Conservation (phyloP, 2,797 vertebrate species). For the Austrolebias charrua region DNA sequence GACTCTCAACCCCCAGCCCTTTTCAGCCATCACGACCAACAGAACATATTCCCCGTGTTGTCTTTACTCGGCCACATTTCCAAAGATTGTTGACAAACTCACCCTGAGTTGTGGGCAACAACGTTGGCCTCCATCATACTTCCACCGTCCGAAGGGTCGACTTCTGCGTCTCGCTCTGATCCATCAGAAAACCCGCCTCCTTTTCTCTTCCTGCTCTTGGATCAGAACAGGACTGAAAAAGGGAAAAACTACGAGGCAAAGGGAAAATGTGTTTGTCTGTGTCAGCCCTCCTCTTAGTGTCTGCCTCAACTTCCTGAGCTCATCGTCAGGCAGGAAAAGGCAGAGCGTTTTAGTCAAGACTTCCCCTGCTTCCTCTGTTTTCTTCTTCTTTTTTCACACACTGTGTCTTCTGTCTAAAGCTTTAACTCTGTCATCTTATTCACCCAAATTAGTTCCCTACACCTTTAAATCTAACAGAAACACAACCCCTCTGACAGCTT, state of each 20-base stretch:
- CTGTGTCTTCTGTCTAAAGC: not conserved
- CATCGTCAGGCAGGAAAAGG: conserved; percentile 62
- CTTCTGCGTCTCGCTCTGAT: conserved; percentile 32
- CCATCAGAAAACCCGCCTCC: conserved; percentile 61
- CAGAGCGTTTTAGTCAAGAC: conserved; percentile 46
- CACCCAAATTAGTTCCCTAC: not conserved
- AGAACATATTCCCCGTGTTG: not conserved
- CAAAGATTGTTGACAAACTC: conserved; percentile 34
- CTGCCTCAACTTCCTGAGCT: conserved; percentile 64
- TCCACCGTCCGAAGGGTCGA: conserved; percentile 28
- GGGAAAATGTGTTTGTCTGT: conserved; percentile 51
- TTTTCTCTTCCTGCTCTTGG: conserved; percentile 33
- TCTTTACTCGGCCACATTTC: not conserved
- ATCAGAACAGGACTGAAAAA: conserved; percentile 54
- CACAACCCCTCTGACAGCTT: not conserved
- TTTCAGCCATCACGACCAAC: not conserved
- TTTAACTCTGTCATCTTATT: not conserved
- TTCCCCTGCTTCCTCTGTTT: conserved; percentile 30
- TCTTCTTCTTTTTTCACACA: not conserved
- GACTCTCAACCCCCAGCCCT: conserved; percentile 29
- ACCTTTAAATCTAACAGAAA: conserved; percentile 3
- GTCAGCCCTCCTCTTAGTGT: conserved; percentile 50
- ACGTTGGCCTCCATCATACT: conserved; percentile 64
- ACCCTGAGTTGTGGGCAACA: conserved; percentile 57
- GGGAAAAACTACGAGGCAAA: conserved; percentile 50